A percentile compares a stretch with the other conserved stretches of the same genome.
These are phyloP conservation scores for Agrilus cyanescens DNA, from an alignment of 2,888 invertebrate genomes.

Conservation along the genomic window DNA sequence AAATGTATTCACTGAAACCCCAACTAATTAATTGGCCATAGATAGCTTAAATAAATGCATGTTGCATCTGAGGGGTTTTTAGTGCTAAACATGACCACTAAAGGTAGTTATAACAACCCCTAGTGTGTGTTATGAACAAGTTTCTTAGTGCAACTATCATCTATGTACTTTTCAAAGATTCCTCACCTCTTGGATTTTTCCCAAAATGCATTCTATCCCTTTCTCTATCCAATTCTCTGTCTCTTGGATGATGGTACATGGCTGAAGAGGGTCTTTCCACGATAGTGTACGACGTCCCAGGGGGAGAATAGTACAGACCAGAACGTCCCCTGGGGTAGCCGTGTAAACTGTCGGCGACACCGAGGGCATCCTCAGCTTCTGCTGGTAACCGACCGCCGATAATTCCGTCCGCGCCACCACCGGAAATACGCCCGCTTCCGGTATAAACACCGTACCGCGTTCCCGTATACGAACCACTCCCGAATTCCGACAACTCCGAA, in stretches of 20 bases:
- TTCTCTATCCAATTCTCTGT: conserved; percentile 21
- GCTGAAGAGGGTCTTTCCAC: conserved; percentile 68
- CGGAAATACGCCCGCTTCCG: conserved; percentile 10
- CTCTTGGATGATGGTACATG: conserved; percentile 38
- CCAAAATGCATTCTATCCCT: conserved; percentile 32
- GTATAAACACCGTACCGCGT: conserved; percentile 16
- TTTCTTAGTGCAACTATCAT: too few species aligned
- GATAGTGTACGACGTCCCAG: conserved; percentile 81
- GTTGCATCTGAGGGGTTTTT: too few species aligned
- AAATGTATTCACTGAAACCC: background rate
- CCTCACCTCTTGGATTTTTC: conserved; percentile 30
- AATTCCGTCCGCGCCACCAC: conserved; percentile 17
- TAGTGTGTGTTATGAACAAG: too few species aligned
- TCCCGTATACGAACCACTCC: conserved; percentile 29
- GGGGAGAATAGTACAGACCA: conserved; percentile 74
- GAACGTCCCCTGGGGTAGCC: conserved; percentile 43
- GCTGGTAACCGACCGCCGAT: conserved; percentile 37
- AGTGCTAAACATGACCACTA: too few species aligned
- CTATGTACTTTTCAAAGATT: too few species aligned
- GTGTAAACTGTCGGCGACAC: conserved; percentile 37
- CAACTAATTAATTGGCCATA: background rate
- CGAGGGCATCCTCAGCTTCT: conserved; percentile 46
- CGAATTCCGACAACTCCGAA: conserved; percentile 36
- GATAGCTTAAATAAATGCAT: too few species aligned
- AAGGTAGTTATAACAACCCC: too few species aligned